Evolutionary conservation across 2,113 vertebrate species (phyloP), one percentile per base, ranked within the genome.

Genomic region (Python bivittatus): DNA sequence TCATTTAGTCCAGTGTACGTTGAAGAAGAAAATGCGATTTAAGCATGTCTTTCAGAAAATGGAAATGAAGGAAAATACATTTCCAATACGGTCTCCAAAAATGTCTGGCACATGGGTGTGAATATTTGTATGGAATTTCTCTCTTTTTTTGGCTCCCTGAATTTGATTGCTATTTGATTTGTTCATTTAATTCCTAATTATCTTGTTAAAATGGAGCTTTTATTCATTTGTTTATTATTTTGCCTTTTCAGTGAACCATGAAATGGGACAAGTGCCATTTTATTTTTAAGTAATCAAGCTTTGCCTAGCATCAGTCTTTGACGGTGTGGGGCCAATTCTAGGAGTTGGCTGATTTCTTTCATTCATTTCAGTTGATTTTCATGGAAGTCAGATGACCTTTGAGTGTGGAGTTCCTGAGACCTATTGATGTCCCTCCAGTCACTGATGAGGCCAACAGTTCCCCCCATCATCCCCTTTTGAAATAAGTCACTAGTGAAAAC

Each of bases 101-200:
- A 53, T 52, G 27, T 53, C 27, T 86, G n/a, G 22, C 91, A 1
- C 87, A 88, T 7, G 84, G 79, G 11, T 52, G 27, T 44, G 88
- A 88, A 84, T 23, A 29, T 61, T 7, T 13, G 89, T 93, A 84
- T 33, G 27, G 86, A 88, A 27, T 1, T 48, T 52, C 42, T 1
- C 58, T 27, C 6, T 52, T 92, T 11, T 88, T 1, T 61, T 68
- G 91, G 17, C 5, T 38, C 86, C 86, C 3, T 1, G 1, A 23
- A 88, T 17, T 38, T 53, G 42, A 88, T 87, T 8, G 64, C 83
- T 23, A n/a, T 6, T 79, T n/a, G 42, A 54, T 33, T 84, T 38
- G 44, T 84, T 92, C 27, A 53, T 25, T 93, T 60, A 91, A 91
- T 85, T 93, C 90, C 64, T 27, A 10, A 33, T 85, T 94, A 3